Evolutionary conservation across 2,888 invertebrate genomes (phyloP).

Genomic region (Cephonodes hylas): DNA sequence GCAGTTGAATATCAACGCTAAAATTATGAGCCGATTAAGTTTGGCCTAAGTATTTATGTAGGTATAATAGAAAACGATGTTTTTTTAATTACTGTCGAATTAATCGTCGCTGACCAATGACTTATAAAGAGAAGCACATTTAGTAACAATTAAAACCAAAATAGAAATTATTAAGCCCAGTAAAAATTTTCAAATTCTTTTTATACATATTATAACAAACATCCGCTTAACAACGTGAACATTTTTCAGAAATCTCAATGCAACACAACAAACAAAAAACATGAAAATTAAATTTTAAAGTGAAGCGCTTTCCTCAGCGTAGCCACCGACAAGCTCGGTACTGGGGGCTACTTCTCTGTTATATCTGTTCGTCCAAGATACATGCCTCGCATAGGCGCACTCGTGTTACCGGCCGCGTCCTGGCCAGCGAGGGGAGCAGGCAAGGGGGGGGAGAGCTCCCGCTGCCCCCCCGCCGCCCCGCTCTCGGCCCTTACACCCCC

Average conservation of each 20-base stretch:
- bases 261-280: conserved; percentile 2
- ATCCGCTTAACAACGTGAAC: neutral
- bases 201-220: too few species aligned
- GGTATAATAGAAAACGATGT: too few species aligned
- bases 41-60: too few species aligned
- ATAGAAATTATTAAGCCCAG: too few species aligned
- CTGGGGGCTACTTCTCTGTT: conserved; percentile 81
- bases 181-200: too few species aligned
- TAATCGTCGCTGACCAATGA: too few species aligned
- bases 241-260: neutral
- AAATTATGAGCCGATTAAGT: too few species aligned
- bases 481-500: conserved; percentile 33
- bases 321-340: conserved; percentile 60
- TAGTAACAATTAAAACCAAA: too few species aligned
- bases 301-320: conserved; percentile 48
- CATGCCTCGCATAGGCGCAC: conserved; percentile 81
- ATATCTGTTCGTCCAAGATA: conserved; percentile 82
- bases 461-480: conserved; percentile 23
- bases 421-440: conserved; percentile 54
- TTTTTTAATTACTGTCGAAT: too few species aligned
- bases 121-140: too few species aligned
- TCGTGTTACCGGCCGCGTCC: conserved; percentile 80
- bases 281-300: conserved; percentile 34
- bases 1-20: too few species aligned
- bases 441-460: conserved; percentile 22